phyloP scores from a whole-genome alignment of 2,797 vertebrate genomes.

The Agapornis canus region DNA sequence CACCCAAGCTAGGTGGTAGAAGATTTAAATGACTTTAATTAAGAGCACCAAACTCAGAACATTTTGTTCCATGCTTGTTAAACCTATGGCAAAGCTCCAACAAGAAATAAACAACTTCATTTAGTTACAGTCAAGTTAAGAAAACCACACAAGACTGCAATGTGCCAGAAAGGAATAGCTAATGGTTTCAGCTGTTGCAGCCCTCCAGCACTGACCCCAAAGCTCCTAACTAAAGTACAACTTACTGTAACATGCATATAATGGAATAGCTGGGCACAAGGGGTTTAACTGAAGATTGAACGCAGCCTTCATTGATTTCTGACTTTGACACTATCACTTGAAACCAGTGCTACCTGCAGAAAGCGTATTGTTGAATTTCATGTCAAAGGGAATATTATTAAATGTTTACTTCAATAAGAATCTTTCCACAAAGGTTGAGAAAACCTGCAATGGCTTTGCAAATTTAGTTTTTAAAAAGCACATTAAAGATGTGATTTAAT shows the following conservation, averaged over 20 bases:
- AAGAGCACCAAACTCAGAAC: not conserved
- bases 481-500: not conserved
- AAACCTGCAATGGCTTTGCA: not conserved
- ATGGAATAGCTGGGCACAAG: slow-evolving; percentile 61
- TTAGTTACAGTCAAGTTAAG: not conserved
- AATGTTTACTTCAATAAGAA: not conserved
- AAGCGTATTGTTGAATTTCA: slow-evolving; percentile 41
- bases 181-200: not conserved
- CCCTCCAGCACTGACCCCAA: not conserved
- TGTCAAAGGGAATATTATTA: slow-evolving; percentile 15
- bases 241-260: slow-evolving; percentile 59
- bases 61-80: not conserved
- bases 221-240: slow-evolving; percentile 32
- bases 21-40: not conserved
- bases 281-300: slow-evolving; percentile 46
- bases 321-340: slow-evolving; percentile 64
- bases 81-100: not conserved
- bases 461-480: not conserved
- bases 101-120: not conserved
- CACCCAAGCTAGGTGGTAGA: not conserved
- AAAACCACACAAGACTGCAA: not conserved
- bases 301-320: slow-evolving; percentile 61
- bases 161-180: not conserved
- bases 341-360: slow-evolving; percentile 67
- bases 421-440: not conserved